Evolutionary conservation across 1,140 invertebrate species (phyloP).

Genomic region (Leptestheria dahalacensis): DNA sequence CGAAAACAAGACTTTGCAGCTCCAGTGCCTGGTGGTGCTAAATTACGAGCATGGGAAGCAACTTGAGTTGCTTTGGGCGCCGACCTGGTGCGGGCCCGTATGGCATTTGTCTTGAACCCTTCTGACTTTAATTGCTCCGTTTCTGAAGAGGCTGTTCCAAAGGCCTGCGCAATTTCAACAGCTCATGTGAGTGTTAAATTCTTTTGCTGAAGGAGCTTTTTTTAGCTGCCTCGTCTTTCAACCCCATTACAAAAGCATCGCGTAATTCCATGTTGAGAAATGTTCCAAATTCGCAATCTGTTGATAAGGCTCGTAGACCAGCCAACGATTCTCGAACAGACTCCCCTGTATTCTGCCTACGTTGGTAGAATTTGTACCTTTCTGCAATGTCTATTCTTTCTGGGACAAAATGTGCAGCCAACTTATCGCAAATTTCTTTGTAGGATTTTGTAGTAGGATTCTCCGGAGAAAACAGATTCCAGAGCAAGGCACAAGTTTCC

Average conservation of each 20-base stretch:
- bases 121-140: neutral
- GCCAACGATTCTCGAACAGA: slow-evolving; percentile 2
- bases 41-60: neutral
- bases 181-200: neutral
- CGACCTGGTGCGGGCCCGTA: neutral
- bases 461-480: slow-evolving; percentile 5
- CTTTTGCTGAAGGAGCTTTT: neutral
- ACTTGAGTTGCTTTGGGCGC: neutral
- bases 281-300: slow-evolving; percentile 6
- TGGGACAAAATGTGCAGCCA: slow-evolving; percentile 1
- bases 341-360: slow-evolving; percentile 3
- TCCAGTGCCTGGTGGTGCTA: no score
- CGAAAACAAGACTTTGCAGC: neutral
- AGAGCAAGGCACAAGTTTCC: neutral
- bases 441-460: slow-evolving; percentile 5
- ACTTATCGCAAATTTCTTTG: slow-evolving; percentile 1
- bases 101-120: neutral
- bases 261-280: slow-evolving; percentile 3
- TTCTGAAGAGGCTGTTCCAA: neutral
- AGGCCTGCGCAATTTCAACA: neutral
- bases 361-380: slow-evolving; percentile 10
- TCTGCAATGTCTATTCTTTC: slow-evolving; percentile 12
- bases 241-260: slow-evolving; percentile 6
- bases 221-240: neutral
- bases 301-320: neutral